phyloP scores from a whole-genome alignment of 2,888 invertebrate genomes.

The Cryptus armator region DNA sequence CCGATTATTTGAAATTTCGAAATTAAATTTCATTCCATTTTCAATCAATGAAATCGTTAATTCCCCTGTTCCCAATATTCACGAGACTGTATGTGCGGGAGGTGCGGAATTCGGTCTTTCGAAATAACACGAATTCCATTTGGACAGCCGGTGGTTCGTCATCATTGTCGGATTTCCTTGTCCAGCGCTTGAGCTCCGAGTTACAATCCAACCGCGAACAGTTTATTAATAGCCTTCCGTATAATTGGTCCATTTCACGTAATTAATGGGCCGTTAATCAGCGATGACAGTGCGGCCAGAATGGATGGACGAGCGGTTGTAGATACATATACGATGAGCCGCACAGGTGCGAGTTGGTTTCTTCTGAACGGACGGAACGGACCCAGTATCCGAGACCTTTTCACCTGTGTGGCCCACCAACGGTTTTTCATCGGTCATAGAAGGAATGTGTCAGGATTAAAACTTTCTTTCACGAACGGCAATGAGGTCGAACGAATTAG shows the following conservation, averaged over 20 bases:
- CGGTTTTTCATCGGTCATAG: constrained; percentile 60
- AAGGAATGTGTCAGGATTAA: constrained; percentile 1
- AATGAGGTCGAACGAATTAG: constrained; percentile 16
- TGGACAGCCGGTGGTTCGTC: constrained; percentile 60
- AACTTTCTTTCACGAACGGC: constrained; percentile 13
- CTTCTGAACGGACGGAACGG: constrained; percentile 3
- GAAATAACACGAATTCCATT: constrained; percentile 63
- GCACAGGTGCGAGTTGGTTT: constrained; percentile 69
- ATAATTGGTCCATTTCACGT: constrained; percentile 78
- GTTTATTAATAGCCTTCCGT: constrained; percentile 76
- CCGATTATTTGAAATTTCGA: background rate
- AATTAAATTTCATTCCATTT: background rate
- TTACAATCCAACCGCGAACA: constrained; percentile 57
- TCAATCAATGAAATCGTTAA: constrained; percentile 7
- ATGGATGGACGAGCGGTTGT: constrained; percentile 69
- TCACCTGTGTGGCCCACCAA: constrained; percentile 62
- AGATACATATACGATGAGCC: constrained; percentile 15
- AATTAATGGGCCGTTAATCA: constrained; percentile 80
- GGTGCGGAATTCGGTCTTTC: constrained; percentile 58
- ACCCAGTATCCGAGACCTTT: constrained; percentile 53
- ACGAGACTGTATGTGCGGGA: constrained; percentile 22
- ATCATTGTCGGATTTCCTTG: constrained; percentile 46
- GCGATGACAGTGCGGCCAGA: constrained; percentile 75
- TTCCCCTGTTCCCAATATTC: constrained; percentile 8
- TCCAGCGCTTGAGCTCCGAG: constrained; percentile 29